Evolutionary conservation across 2,888 invertebrate genomes (phyloP), one percentile per base, ranked within the genome.

Genomic region (Drosophila recens): DNA sequence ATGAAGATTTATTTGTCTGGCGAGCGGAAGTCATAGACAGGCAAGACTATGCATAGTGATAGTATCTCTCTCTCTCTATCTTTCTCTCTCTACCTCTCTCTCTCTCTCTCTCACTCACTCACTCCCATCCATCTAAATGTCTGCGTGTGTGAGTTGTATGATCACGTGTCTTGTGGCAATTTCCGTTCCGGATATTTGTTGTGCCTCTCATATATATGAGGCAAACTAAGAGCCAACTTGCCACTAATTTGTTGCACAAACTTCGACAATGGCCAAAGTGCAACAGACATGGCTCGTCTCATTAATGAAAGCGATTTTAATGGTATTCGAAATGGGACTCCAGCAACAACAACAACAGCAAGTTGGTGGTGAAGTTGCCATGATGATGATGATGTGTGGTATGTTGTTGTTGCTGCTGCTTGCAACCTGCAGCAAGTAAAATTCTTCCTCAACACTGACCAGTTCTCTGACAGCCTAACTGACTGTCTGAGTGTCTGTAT

Each of bases 1-100:
- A 87, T 87, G 87, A 87, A 87, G 90, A 87, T 87, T 87, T 87
- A 87, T 87, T 77, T 86, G 86, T 87, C 90, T 87, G 90, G 86
- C 78, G 27, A 61, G 65, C 83, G 83, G 89, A 86, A 82, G 86
- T 79, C 80, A 81, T 79, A 80, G 77, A 77, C 57, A 38, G 40
- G 40, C 63, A 63, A 57, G 61, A 53, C 76, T 64, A 67, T 77
- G 80, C 70, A 80, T 80, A 80, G 70, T 64, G 77, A 70, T 79
- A 61, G 70, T 49, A 45, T 38, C 49, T 30, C 27, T 11, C 5
- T 15, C 27, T 20, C 20, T 5, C 15, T 4, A 30, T 33, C n/a
- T 38, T 4, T 33, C 30, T 40, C 23, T 6, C 17, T 20, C 20
- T 40, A n/a, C n/a, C n/a, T n/a, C 15, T 4, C 40, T 33, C n/a